Evolutionary conservation across 1,140 invertebrate genomes (phyloP).

Genomic region (Macrotrachela quadricornifera): DNA sequence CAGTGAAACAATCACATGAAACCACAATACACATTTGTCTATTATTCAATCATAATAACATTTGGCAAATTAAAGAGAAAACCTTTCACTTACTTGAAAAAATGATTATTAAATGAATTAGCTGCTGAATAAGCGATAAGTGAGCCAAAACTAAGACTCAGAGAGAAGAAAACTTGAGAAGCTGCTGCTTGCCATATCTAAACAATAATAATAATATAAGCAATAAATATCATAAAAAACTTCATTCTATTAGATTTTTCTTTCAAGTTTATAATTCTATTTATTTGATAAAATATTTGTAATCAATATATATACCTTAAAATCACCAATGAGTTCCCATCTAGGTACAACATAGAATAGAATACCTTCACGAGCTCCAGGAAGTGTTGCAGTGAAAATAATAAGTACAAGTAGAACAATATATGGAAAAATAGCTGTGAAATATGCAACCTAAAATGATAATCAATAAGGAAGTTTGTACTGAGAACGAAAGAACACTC

Average conservation of each 20-base stretch:
- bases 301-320: too few relatives aligned
- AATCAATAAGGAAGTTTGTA: conserved; percentile 11
- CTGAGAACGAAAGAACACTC: too few relatives aligned
- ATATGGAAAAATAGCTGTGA: conserved; percentile 62
- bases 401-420: conserved; percentile 56
- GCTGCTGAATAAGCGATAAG: conserved; percentile 90
- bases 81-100: conserved; percentile 56
- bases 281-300: too few relatives aligned
- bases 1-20: too few relatives aligned
- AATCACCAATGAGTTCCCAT: too few relatives aligned
- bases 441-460: conserved; percentile 35
- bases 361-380: conserved; percentile 52
- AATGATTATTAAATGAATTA: conserved; percentile 93
- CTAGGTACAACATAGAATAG: conserved; percentile 32
- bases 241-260: too few relatives aligned
- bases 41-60: too few relatives aligned
- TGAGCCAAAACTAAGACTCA: conserved; percentile 90
- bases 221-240: too few relatives aligned
- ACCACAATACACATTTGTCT: too few relatives aligned
- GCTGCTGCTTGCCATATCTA: conserved; percentile 89
- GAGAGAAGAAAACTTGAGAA: conserved; percentile 87
- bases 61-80: not conserved
- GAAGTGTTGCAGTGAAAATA: conserved; percentile 51
- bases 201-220: conserved; percentile 10
- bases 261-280: not conserved